Base-by-base conservation (phyloP, 2,888 invertebrate species). In the Deroplatys truncata region DNA sequence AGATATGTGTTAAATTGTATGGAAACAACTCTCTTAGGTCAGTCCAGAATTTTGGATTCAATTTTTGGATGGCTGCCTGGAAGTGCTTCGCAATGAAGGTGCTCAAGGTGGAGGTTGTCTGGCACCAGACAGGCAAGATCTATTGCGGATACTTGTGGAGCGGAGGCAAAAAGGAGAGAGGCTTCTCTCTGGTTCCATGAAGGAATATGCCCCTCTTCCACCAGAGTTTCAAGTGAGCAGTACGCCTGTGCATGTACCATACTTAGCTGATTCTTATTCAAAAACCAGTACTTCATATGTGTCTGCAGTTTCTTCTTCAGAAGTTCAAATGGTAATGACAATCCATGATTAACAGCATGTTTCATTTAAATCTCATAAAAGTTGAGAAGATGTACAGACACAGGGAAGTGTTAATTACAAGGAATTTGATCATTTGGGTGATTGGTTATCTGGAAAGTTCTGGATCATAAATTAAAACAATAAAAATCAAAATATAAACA, bases 41-140 rank as follows among this genome's bases (percentile, higher is more conserved):
- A 90, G 84, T 82, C 72, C 88, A 31, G 86, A 89, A 29, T 87
- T 82, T 29, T 87, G 86, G 86, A 56, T 89, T 25, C 88, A 95
- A 91, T 97, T 97, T 92, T 92, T 97, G 82, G 96, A 96, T 91
- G 96, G 96, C 91, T 96, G 96, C 91, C 95, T 97, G 91, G 95
- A 94, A 92, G 95, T 92, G 92, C 93, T 95, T 91, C 92, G 92
- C 10, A 91, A 91, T 25, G 93, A 93, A 82, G 92, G 92, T n/a
- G 92, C 92, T 84, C 91, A 95, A 28, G 83, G 28, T 89, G 90
- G 92, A 93, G 95, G 93, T 93, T 94, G 92, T 91, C 93, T 91
- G 91, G 93, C 94, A 25, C 92, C 94, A 3, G 95, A 95, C 90
- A 95, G 95, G 91, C 95, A 96, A 91, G 97, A 97, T 91, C 93